A percentile compares a stretch with the other conserved stretches of the same genome.
Conservation (phyloP, 2,888 invertebrate species). For the Philhelius pedissequus region DNA sequence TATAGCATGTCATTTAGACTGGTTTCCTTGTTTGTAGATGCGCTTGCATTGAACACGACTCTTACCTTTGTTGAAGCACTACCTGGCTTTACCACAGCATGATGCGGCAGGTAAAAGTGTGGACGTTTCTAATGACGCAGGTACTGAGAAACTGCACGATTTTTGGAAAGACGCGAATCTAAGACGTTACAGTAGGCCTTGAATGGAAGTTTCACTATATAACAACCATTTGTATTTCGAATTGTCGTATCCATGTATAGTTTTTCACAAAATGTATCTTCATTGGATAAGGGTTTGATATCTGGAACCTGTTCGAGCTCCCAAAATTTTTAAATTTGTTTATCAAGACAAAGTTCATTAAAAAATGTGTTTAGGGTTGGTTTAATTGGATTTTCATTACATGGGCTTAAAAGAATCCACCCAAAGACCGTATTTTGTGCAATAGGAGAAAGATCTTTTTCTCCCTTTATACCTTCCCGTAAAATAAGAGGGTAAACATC, state of each 20-base stretch:
- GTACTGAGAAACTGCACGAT: not conserved
- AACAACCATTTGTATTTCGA: not conserved
- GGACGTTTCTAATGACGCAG: not conserved
- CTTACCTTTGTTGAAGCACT: not conserved
- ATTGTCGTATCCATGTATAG: not conserved
- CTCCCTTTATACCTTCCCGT: not conserved
- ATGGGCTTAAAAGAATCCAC: conserved; percentile 4
- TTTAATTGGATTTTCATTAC: not conserved
- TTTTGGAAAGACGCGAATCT: not conserved
- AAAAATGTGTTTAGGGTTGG: not conserved
- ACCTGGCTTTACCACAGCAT: not conserved
- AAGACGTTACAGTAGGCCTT: not conserved
- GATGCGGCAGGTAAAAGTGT: conserved; percentile 21
- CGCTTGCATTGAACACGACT: conserved; percentile 51
- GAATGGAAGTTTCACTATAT: conserved; percentile 6
- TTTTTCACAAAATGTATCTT: not conserved
- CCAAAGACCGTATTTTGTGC: conserved; percentile 13
- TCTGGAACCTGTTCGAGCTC: conserved; percentile 2
- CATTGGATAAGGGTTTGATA: not conserved
- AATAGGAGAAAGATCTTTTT: not conserved
- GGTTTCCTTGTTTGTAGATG: no score
- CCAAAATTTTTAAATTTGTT: conserved; percentile 11
- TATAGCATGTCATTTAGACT: conserved; percentile 69
- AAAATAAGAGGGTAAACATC: no score
- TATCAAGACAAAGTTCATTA: not conserved